Evolutionary conservation across 2,113 vertebrate species (phyloP).

Genomic region (Carlito syrichta): DNA sequence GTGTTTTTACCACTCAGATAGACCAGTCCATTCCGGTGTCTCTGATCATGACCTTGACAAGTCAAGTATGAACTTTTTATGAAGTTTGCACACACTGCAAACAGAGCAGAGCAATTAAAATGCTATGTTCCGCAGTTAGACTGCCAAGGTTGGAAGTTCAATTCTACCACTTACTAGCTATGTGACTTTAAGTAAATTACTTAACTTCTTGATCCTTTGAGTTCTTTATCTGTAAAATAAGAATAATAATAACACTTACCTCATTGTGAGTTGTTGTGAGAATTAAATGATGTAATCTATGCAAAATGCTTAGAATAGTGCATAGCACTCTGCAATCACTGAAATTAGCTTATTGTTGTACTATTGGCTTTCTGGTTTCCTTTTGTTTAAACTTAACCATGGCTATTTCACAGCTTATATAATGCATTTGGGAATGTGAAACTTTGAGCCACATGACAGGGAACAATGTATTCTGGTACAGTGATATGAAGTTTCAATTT

Average conservation of each 20-base stretch:
- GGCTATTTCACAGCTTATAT: background rate
- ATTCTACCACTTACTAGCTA: background rate
- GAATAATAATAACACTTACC: background rate
- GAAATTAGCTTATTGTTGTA: background rate
- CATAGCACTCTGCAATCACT: background rate
- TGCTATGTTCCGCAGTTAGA: background rate
- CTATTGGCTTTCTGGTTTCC: background rate
- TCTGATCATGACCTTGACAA: constrained; percentile 15
- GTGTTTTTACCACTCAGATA: background rate
- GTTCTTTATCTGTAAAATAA: constrained; percentile 6
- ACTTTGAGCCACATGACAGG: background rate
- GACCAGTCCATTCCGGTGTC: background rate
- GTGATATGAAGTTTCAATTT: constrained; percentile 52
- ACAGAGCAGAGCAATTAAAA: background rate
- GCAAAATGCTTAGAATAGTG: background rate
- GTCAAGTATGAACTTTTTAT: background rate
- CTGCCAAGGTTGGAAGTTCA: background rate
- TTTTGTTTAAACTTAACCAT: background rate
- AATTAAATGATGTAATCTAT: constrained; percentile 19
- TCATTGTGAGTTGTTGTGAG: constrained; percentile 37
- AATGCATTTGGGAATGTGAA: constrained; percentile 32
- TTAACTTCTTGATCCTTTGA: background rate
- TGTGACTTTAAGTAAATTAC: constrained; percentile 8
- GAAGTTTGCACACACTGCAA: background rate
- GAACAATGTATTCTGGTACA: constrained; percentile 29